Evolutionary conservation across 2,113 vertebrate genomes (phyloP), one percentile per base, ranked within the genome.

Genomic region (Brachypteracias leptosomus): DNA sequence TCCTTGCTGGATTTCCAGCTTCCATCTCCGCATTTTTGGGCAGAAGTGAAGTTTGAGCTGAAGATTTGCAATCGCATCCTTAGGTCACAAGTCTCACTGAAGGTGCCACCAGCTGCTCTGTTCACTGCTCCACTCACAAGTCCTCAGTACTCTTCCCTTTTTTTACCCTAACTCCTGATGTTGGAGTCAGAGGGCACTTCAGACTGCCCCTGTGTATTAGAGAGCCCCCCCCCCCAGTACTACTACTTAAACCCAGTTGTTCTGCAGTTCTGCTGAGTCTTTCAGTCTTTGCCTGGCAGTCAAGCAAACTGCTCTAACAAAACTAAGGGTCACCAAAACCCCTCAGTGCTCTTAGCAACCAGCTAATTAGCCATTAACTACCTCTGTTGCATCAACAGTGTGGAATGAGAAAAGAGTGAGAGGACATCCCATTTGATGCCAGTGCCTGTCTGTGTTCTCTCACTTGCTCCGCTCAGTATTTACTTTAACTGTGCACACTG

Each of bases 61-160:
- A 52, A 31, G 63, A 54, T 58, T 0, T 49, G 16, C 2, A 31
- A 44, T 31, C 2, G 5, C 40, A 88, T 38, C 59, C 40, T 36
- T 42, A 61, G 52, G 11, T 49, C 16, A 3, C 19, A 15, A 4
- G 46, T 11, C 31, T 46, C 3, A 0, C 21, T 54, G 38, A 14
- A 58, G 33, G 46, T 21, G 62, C 33, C 55, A 20, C n/a, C 15
- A 31, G 9, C 55, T 55, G 70, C 83, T 80, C 67, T 11, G 14
- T 25, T 40, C 72, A 6, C 10, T 47, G 58, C 38, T 80, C 35
- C 1, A 0, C 25, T 22, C 2, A 11, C 2, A 1, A 44, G 5
- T 36, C 11, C 7, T 62, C 31, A 36, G 20, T 38, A 28, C 15
- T 40, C 59, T 40, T 66, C 35, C 35, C 20, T 36, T 33, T 57